Base-by-base conservation (phyloP, 2,797 vertebrate genomes). In the Eleutherodactylus coqui region DNA sequence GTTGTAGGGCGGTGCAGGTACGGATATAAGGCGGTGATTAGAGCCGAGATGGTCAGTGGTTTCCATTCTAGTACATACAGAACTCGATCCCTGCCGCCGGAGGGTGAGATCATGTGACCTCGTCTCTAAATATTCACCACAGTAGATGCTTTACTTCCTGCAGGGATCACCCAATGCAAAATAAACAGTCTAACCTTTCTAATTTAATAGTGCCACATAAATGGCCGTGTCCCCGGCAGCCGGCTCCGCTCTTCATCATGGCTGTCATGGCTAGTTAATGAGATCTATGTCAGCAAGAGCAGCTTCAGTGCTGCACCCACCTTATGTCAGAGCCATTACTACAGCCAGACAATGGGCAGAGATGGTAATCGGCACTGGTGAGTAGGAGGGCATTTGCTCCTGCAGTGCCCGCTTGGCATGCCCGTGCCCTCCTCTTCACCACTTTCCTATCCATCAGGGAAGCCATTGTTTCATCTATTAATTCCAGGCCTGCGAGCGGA, bases 201-300 rank as follows among this genome's bases (percentile, higher is more conserved):
- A 72, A 83, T 87, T 78, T 29, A 29, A 10, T 41, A 21, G 38
- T 34, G 29, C 81, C 45, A 34, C n/a, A n/a, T 75, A 80, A 60
- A 87, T 47, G 19, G 17, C 55, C 3, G 41, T 75, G 79, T 80
- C 49, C 67, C 43, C 58, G 64, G 38, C 75, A 45, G 79, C 72
- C 36, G 73, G 67, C 76, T 79, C 0, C 45, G 55, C 67, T 80
- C 72, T 81, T 79, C 77, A 84, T 87, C 69, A 75, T 80, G 55
- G 76, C 86, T 67, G 77, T 81, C 86, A 85, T 87, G 86, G 81
- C 70, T 85, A 10, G 43, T 81, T 84, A 87, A 87, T 87, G 77
- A 62, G 82, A 80, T 84, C 34, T 67, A 17, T 87, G 72, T 86
- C 85, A 58, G 60, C 43, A 45, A 13, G 38, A n/a, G 32, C n/a